Conservation (phyloP, 2,797 vertebrate species). For the Cossypha polioptera region DNA sequence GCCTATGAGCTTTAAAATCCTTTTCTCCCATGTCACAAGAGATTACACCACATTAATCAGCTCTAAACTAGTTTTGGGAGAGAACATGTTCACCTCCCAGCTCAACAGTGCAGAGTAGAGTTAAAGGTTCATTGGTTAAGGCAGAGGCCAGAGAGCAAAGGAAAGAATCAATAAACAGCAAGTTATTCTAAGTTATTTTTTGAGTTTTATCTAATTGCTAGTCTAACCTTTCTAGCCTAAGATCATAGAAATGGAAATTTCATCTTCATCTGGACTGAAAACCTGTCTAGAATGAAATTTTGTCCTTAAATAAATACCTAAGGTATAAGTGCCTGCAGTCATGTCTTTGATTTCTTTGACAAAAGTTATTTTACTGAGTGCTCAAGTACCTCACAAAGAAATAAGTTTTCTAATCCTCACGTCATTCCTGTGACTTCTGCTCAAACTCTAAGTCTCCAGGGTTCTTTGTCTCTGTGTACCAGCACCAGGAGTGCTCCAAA, state of each 20-base stretch:
- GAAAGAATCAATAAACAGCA: not conserved
- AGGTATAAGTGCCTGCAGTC: not conserved
- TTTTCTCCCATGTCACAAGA: not conserved
- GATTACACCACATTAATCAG: not conserved
- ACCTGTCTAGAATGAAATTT: not conserved
- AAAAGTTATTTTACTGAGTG: not conserved
- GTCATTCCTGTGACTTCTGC: not conserved
- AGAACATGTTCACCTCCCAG: not conserved
- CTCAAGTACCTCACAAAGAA: not conserved
- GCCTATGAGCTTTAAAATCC: not conserved
- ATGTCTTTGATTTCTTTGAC: not conserved
- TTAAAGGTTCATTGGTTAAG: not conserved
- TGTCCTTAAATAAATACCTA: not conserved
- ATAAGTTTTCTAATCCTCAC: not conserved
- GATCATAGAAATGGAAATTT: not conserved
- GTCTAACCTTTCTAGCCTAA: not conserved
- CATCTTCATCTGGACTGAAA: not conserved
- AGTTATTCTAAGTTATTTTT: not conserved
- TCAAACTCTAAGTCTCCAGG: not conserved
- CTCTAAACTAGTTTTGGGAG: not conserved
- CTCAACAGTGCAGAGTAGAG: not conserved
- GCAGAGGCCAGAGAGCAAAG: not conserved
- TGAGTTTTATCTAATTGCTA: not conserved
- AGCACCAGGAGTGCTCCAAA: not conserved
- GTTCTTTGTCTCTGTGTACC: not conserved